Evolutionary conservation across 2,888 invertebrate genomes (phyloP), one percentile per base, ranked within the genome.

Genomic region (Campopleginae sp.): DNA sequence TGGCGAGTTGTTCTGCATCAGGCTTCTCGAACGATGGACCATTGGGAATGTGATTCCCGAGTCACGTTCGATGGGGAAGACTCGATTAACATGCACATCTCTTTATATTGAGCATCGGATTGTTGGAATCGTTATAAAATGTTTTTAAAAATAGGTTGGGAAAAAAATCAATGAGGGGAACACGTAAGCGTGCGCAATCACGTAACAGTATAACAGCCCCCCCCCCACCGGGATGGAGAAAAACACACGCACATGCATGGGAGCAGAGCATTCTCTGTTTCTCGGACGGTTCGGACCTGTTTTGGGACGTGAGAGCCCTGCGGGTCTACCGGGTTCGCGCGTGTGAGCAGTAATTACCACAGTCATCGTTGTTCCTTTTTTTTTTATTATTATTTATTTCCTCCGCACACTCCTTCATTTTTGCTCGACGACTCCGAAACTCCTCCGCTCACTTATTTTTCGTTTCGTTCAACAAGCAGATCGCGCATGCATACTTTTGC

Each of bases 201-300:
- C 80, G 80, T 81, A 85, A 85, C 81, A 82, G 85, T 79, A 82
- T 76, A 75, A 75, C 63, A 74, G 78, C 65, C 54, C 70, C 70
- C 46, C 48, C 31, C 48, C 5, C 38, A n/a, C n/a, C n/a, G n/a
- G 44, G 5, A 66, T 80, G 71, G 51, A 70, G 38, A 51, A 46
- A 70, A 14, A n/a, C 44, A 42, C 58, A 27, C 58, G 27, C 54
- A 23, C 14, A 42, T 17, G 17, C 38, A 72, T 17, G 51, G 14
- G 19, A 33, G 38, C 38, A 38, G 71, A 0, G 63, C 33, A 51
- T 72, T 77, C 72, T 68, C 48, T 58, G 58, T 78, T 78, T 58
- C 33, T 19, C 27, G 75, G 58, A 42, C 66, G 76, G 84, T 48
- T 77, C n/a, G 85, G 85, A 85, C 85, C 82, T 85, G 85, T 85